Conservation (phyloP, 2,797 vertebrate species). For the Urocyon cinereoargenteus region DNA sequence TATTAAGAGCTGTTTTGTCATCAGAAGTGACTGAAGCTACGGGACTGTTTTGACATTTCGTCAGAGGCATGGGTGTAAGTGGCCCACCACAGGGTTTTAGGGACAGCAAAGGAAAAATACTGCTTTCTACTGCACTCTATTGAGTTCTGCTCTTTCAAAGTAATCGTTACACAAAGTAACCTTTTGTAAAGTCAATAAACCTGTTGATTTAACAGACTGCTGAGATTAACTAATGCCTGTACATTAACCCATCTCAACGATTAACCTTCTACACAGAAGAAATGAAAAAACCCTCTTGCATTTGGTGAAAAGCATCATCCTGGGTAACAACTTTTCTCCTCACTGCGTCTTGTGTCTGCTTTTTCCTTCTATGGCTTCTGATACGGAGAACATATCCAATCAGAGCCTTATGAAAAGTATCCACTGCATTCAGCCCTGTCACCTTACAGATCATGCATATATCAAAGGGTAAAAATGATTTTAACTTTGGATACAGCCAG, state of each 20-base stretch:
- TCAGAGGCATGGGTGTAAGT: not conserved
- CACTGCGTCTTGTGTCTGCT: not conserved
- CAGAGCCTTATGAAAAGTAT: not conserved
- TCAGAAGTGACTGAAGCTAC: not conserved
- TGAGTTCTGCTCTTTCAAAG: not conserved
- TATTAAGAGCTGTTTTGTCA: not conserved
- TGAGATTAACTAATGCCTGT: slow-evolving; percentile 28
- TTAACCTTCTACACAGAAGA: slow-evolving; percentile 40
- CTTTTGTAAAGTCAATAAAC: slow-evolving; percentile 60
- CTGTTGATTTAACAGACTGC: slow-evolving; percentile 50
- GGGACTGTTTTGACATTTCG: not conserved
- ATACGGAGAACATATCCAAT: not conserved
- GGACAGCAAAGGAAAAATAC: not conserved
- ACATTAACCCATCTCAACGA: not conserved
- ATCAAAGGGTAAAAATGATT: slow-evolving; percentile 56
- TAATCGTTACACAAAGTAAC: slow-evolving; percentile 7
- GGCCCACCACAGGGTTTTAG: not conserved
- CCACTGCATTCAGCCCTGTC: not conserved
- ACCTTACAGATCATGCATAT: not conserved
- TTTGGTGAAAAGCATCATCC: slow-evolving; percentile 6
- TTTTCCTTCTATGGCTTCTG: not conserved
- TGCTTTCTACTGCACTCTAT: not conserved
- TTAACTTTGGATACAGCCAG: slow-evolving; percentile 54
- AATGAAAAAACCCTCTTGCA: slow-evolving; percentile 52
- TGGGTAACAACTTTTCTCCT: not conserved